Conservation (phyloP, 1,140 invertebrate genomes). For the Drosophila nannoptera region DNA sequence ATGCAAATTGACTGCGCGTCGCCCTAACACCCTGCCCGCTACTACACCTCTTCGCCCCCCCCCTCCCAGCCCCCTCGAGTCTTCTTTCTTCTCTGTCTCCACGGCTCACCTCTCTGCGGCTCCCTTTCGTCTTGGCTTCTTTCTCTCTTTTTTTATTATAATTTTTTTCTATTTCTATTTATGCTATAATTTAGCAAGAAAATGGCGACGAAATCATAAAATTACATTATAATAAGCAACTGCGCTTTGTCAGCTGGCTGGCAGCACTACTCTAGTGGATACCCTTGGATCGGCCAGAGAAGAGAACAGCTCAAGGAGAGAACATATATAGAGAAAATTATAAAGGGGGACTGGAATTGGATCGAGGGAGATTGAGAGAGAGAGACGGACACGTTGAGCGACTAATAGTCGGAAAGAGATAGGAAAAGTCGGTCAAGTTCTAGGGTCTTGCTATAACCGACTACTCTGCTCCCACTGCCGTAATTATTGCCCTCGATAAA, state of each 20-base stretch:
- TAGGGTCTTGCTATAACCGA: no score
- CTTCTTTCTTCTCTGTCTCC: no score
- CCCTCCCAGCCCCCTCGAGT: neutral
- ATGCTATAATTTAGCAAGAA: slow-evolving; percentile 76
- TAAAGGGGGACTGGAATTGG: neutral
- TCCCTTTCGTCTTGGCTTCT: slow-evolving; percentile 3
- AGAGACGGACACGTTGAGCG: no score
- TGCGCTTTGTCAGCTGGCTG: neutral
- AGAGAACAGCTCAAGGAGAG: no score
- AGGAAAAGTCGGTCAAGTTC: no score
- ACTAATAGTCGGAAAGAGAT: no score
- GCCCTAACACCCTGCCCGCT: neutral
- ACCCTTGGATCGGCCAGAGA: slow-evolving; percentile 8
- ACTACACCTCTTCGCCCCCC: neutral
- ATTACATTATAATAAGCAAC: slow-evolving; percentile 75
- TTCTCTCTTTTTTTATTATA: slow-evolving; percentile 33
- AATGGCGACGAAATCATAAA: slow-evolving; percentile 75
- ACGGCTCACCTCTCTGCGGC: neutral
- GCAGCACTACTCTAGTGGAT: slow-evolving; percentile 1
- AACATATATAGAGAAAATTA: no score
- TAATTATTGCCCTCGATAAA: no score
- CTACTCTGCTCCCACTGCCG: no score
- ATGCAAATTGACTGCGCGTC: slow-evolving; percentile 77
- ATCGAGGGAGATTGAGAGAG: neutral
- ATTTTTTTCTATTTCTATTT: slow-evolving; percentile 71